Conservation (phyloP, 1,140 invertebrate genomes). For the Aplysia californica region DNA sequence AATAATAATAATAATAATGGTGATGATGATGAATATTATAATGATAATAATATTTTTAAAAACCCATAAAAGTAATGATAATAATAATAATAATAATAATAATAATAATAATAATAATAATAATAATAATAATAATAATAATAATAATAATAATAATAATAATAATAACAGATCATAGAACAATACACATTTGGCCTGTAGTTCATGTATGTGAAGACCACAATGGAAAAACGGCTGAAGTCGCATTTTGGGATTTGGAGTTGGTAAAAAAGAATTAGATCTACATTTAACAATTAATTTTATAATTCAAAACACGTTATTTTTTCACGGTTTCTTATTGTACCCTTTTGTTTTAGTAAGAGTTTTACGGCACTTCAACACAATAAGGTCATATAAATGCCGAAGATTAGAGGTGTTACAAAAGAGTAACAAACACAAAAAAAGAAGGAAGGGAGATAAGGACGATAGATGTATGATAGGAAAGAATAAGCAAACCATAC, state of each 20-base stretch:
- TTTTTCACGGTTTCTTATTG: no score
- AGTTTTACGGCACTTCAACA: no score
- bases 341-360: no score
- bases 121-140: not conserved
- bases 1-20: not conserved
- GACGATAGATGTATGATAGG: no score
- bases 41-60: not conserved
- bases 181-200: not conserved
- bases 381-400: no score
- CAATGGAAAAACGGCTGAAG: not conserved
- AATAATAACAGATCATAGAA: not conserved
- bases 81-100: not conserved
- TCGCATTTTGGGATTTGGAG: not conserved
- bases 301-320: no score
- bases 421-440: no score
- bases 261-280: not conserved
- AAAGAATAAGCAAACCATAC: no score
- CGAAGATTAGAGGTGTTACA: no score
- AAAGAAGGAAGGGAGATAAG: no score
- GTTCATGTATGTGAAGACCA: not conserved
- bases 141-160: not conserved
- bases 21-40: no score
- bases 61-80: not conserved
- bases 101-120: not conserved
- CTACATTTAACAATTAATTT: not conserved